Base-by-base conservation (phyloP, 2,888 invertebrate genomes). In the Ypsolopha sequella region DNA sequence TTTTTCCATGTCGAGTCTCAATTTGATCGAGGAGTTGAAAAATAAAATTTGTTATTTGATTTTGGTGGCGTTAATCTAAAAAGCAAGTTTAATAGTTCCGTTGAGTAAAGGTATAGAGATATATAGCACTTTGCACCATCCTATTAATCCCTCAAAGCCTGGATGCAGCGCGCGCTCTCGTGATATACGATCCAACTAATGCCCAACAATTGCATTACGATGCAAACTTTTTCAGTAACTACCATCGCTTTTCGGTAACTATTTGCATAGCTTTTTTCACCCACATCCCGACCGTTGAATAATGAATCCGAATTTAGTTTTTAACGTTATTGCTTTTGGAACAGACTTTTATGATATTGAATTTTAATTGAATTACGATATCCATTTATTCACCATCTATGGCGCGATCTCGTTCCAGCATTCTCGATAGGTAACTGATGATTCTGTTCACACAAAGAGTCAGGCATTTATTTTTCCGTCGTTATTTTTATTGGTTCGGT, bases 71-170 rank as follows among this genome's bases (percentile, higher is more conserved):
- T 2, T 24, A 24, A 24, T 24, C 24, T 24, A 24, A 24, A 24
- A 24, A 24, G 24, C 24, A 24, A 24, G 24, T 24, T 24, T 24
- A 24, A 24, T 24, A 2, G 2, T 3, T 24, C 4, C 24, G 24
- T 24, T 24, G 4, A 24, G 2, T 24, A 24, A 24, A 24, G 24
- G 4, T 24, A 24, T 24, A 24, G 24, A 24, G 24, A 24, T 24
- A 4, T 24, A 24, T 24, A 24, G 35, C 46, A 46, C 46, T 48
- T 41, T 34, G 41, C 49, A 39, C 41, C 61, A 62, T 66, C 63
- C 69, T 74, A 81, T 78, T 82, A 84, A 85, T 82, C 81, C 79
- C 80, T 84, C 84, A 84, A 82, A 85, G 81, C 80, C 73, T 73
- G 70, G 69, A 71, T 69, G 74, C 68, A 67, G 71, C 68, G 71